Conservation (phyloP, 92 coral and sea anemone genomes). For the Epizoanthus illoricatus region DNA sequence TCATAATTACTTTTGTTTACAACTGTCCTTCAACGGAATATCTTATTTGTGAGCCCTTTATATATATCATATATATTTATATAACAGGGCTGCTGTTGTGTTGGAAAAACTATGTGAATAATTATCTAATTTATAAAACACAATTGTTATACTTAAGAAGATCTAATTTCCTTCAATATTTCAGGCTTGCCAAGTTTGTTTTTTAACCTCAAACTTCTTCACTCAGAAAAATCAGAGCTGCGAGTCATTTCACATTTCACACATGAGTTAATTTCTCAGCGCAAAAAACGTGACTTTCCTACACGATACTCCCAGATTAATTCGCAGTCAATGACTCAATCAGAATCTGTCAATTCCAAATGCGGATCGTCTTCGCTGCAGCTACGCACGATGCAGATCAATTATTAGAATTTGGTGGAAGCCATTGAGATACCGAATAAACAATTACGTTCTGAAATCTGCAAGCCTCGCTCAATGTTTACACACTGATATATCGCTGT, state of each 20-base stretch:
- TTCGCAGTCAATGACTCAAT: background rate
- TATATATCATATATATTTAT: too few species aligned
- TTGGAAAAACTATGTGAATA: background rate
- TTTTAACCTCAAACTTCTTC: background rate
- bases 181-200: conserved; percentile 25
- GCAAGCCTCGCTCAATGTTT: conserved; percentile 14
- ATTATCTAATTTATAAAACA: background rate
- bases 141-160: conserved; percentile 1
- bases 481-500: background rate
- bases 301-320: background rate
- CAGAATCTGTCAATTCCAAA: background rate
- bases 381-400: background rate
- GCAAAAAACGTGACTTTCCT: conserved; percentile 2
- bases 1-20: too few species aligned
- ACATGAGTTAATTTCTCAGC: background rate
- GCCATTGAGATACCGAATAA: background rate
- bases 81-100: too few species aligned
- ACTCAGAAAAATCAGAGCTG: conserved; percentile 15
- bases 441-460: background rate
- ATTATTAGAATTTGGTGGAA: too few species aligned
- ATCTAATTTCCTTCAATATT: conserved; percentile 14
- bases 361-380: background rate
- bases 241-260: background rate
- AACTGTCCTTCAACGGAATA: too few species aligned
- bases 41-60: too few species aligned